Evolutionary conservation across 2,113 vertebrate genomes (phyloP).

Genomic region (Entelurus aequoreus): DNA sequence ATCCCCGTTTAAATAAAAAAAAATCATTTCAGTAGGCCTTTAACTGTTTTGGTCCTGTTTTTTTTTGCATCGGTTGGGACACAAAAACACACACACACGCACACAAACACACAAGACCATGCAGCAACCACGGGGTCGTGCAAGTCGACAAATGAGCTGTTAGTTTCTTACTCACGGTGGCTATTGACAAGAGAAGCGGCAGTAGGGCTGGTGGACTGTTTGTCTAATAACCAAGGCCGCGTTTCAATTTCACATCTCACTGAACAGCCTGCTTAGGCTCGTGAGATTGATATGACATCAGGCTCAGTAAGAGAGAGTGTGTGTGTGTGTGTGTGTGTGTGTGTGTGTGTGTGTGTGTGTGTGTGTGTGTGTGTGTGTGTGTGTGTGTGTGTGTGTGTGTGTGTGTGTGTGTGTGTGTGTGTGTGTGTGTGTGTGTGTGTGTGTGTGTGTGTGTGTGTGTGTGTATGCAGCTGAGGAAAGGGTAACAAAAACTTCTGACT

Average conservation of each 20-base stretch:
- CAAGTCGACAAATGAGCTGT: slow-evolving; percentile 58
- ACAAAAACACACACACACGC: not conserved
- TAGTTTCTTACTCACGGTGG: slow-evolving; percentile 48
- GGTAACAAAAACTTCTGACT: slow-evolving; percentile 30
- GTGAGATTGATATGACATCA: slow-evolving; percentile 62
- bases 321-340: not conserved
- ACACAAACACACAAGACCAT: not conserved
- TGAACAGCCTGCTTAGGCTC: slow-evolving; percentile 64
- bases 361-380: too few species aligned
- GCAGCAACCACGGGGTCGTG: slow-evolving; percentile 7
- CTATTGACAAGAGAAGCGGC: slow-evolving; percentile 61
- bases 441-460: too few species aligned
- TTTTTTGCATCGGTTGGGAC: not conserved
- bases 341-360: not conserved
- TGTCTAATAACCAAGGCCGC: slow-evolving; percentile 73
- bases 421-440: not conserved
- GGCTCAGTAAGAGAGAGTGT: slow-evolving; percentile 31
- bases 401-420: not conserved
- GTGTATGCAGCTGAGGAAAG: slow-evolving; percentile 13
- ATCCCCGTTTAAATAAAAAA: too few species aligned
- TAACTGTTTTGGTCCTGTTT: too few species aligned
- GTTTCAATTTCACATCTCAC: slow-evolving; percentile 74
- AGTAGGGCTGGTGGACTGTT: slow-evolving; percentile 59
- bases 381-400: slow-evolving; percentile 14
- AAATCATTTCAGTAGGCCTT: too few species aligned